phyloP scores from a whole-genome alignment of 2,888 invertebrate genomes.

The Matsumyia berberina region DNA sequence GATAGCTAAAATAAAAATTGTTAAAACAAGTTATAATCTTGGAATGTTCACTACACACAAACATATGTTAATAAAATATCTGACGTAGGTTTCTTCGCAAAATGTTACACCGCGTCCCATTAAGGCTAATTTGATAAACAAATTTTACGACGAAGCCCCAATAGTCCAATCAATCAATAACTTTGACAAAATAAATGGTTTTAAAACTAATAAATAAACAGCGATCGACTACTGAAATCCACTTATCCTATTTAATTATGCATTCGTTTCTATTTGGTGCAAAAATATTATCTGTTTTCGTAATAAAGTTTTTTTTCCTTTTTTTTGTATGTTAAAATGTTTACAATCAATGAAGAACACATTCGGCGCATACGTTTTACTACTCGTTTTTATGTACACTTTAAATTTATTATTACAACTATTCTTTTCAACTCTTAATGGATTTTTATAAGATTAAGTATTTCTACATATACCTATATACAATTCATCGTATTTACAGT shows the following conservation, averaged over 20 bases:
- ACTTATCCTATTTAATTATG: slow-evolving; percentile 20
- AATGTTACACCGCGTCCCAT: not conserved
- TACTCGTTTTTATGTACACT: slow-evolving; percentile 31
- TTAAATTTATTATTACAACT: slow-evolving; percentile 4
- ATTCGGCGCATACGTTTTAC: slow-evolving; percentile 51
- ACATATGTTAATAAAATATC: not conserved
- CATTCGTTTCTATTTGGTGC: slow-evolving; percentile 45
- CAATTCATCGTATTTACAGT: slow-evolving; percentile 21
- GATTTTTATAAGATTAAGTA: slow-evolving; percentile 21
- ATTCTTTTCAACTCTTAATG: slow-evolving; percentile 11
- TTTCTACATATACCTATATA: slow-evolving; percentile 8
- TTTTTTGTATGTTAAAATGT: slow-evolving; percentile 9
- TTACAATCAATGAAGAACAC: slow-evolving; percentile 49
- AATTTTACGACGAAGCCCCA: not conserved
- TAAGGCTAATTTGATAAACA: not conserved
- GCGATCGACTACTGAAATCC: slow-evolving; percentile 22
- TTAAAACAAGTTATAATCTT: not conserved
- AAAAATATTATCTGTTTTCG: slow-evolving; percentile 49
- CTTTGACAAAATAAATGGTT: not conserved
- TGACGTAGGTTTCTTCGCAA: not conserved
- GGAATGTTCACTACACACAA: not conserved
- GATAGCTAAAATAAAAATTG: not conserved
- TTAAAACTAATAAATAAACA: slow-evolving; percentile 1
- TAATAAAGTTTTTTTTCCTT: slow-evolving; percentile 10
- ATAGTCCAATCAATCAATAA: slow-evolving; percentile 3